These are phyloP conservation scores for Spodoptera exigua DNA, from an alignment of 2,888 invertebrate species.

Conservation along the genomic window DNA sequence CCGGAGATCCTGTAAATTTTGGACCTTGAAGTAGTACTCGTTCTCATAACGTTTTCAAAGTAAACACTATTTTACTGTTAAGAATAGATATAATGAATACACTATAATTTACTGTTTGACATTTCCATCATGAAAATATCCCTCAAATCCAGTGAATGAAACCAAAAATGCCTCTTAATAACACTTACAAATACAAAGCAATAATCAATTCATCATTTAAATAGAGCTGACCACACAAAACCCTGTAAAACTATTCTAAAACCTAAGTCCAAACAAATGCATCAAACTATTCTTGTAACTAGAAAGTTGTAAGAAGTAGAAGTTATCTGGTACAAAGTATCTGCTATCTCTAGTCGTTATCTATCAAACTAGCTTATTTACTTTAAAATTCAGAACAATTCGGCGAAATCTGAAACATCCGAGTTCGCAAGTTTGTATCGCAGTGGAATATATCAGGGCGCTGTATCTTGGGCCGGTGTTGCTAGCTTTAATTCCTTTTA, in stretches of 20 bases:
- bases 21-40: too few relatives aligned
- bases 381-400: conserved; percentile 65
- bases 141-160: too few relatives aligned
- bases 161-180: too few relatives aligned
- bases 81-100: too few relatives aligned
- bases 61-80: too few relatives aligned
- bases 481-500: conserved; percentile 11
- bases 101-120: too few relatives aligned
- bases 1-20: too few relatives aligned
- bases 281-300: conserved; percentile 11
- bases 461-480: conserved; percentile 60
- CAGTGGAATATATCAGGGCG: conserved; percentile 66
- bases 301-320: conserved; percentile 28
- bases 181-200: too few relatives aligned
- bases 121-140: too few relatives aligned
- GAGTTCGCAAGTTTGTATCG: conserved; percentile 66
- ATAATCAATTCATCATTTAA: too few relatives aligned
- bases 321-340: conserved; percentile 45
- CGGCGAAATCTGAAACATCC: conserved; percentile 64
- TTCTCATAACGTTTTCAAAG: too few relatives aligned
- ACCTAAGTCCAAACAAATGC: conserved; percentile 31
- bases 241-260: conserved; percentile 1
- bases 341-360: conserved; percentile 48
- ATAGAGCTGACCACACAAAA: too few relatives aligned
- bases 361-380: conserved; percentile 62